phyloP scores from a whole-genome alignment of 2,113 vertebrate species.

The Irena cyanogastra region DNA sequence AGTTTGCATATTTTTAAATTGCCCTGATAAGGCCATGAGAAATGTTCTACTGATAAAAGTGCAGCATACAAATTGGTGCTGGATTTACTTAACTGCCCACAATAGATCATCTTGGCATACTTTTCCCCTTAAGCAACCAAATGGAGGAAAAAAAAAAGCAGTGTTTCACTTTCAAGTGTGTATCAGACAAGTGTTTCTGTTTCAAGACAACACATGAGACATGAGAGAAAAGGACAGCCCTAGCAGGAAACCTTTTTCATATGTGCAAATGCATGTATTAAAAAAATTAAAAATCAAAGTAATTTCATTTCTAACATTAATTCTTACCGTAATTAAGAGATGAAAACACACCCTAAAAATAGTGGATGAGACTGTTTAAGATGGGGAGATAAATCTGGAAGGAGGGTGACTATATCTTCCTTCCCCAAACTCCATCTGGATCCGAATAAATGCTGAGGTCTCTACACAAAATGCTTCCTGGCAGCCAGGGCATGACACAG shows the following conservation, averaged over 20 bases:
- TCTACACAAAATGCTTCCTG: neutral
- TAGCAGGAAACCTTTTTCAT: neutral
- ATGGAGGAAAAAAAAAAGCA: neutral
- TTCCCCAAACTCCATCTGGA: neutral
- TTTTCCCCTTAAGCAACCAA: neutral
- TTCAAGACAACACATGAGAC: neutral
- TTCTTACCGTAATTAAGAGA: neutral
- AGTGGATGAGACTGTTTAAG: neutral
- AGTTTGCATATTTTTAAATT: conserved; percentile 49
- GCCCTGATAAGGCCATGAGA: neutral
- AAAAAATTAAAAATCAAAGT: neutral
- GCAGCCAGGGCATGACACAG: neutral
- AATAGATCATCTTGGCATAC: conserved; percentile 32
- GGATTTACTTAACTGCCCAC: neutral
- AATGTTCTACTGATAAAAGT: conserved; percentile 40
- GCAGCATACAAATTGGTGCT: conserved; percentile 35
- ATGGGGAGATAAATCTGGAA: neutral
- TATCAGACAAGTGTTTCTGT: neutral
- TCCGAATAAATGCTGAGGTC: neutral
- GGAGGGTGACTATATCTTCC: neutral
- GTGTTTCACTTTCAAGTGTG: neutral
- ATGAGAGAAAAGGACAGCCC: neutral
- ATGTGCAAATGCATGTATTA: neutral
- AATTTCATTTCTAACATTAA: neutral
- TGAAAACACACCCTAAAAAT: neutral